A percentile compares a stretch with the other conserved stretches of the same genome.
Conservation (phyloP, 2,113 vertebrate species). For the Hippocampus mohnikei region DNA sequence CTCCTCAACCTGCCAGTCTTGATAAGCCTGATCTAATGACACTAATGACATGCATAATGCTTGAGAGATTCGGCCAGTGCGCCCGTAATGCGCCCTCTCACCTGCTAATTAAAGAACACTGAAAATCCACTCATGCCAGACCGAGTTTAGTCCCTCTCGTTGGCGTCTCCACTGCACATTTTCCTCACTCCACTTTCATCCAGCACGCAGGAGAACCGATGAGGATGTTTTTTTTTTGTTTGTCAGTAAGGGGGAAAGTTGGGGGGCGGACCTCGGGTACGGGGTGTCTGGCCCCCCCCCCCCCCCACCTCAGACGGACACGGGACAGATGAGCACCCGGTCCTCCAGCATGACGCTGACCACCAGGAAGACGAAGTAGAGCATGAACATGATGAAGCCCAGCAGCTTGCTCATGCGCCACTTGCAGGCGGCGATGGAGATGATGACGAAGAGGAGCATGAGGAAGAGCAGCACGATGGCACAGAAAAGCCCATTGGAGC, state of each 20-base stretch:
- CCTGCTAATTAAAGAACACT: slow-evolving; percentile 19
- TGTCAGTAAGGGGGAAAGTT: not conserved
- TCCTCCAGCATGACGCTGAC: slow-evolving; percentile 92
- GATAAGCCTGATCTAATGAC: slow-evolving; percentile 37
- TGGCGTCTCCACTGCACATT: slow-evolving; percentile 3
- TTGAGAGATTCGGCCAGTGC: slow-evolving; percentile 36
- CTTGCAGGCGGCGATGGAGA: slow-evolving; percentile 91
- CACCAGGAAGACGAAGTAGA: slow-evolving; percentile 91
- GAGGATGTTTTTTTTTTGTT: slow-evolving; percentile 22
- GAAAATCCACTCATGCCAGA: not conserved
- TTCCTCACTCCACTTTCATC: slow-evolving; percentile 15
- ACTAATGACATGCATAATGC: slow-evolving; percentile 60
- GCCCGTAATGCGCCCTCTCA: slow-evolving; percentile 8
- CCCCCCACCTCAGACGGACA: slow-evolving; percentile 78
- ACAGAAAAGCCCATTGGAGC: slow-evolving; percentile 95
- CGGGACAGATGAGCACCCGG: slow-evolving; percentile 82
- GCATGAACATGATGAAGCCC: slow-evolving; percentile 90
- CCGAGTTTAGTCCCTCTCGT: slow-evolving; percentile 2
- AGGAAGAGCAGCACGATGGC: slow-evolving; percentile 95
- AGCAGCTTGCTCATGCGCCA: slow-evolving; percentile 96
- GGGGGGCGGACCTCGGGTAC: not conserved
- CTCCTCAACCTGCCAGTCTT: slow-evolving; percentile 29
- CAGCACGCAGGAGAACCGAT: slow-evolving; percentile 22
- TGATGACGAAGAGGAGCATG: slow-evolving; percentile 94
- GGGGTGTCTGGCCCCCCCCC: slow-evolving; percentile 2